A percentile compares a stretch with the other conserved stretches of the same genome.
Evolutionary conservation across 1,140 invertebrate genomes (phyloP).

Genomic region (Ooceraea biroi): DNA sequence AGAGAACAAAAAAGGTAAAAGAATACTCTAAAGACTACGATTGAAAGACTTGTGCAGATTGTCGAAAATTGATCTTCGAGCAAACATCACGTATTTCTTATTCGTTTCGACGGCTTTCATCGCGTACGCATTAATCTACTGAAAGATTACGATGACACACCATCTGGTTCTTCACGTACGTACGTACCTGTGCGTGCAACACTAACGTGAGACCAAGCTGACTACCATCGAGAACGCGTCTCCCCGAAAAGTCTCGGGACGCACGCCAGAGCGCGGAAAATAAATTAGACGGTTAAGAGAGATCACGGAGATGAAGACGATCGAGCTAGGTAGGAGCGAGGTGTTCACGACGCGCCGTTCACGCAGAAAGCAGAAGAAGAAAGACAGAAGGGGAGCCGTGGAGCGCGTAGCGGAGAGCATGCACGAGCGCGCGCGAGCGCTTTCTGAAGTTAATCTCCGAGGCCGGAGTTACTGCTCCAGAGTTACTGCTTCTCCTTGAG

Average conservation of each 20-base stretch:
- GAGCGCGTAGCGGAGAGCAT: conserved; percentile 17
- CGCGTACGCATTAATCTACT: conserved; percentile 5
- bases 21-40: conserved; percentile 5
- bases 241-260: neutral
- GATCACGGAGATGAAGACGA: conserved; percentile 48
- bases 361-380: conserved; percentile 60
- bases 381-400: conserved; percentile 24
- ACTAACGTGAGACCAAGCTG: neutral
- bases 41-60: conserved; percentile 5
- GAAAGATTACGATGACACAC: conserved; percentile 29
- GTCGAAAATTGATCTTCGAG: conserved; percentile 23
- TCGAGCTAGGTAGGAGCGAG: conserved; percentile 44
- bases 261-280: neutral
- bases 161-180: neutral
- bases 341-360: conserved; percentile 25
- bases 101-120: conserved; percentile 12
- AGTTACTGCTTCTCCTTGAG: conserved; percentile 85
- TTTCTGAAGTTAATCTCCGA: conserved; percentile 63
- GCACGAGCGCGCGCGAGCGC: conserved; percentile 12
- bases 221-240: neutral
- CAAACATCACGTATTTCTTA: conserved; percentile 30
- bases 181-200: neutral
- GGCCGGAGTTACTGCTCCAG: conserved; percentile 38
- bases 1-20: conserved; percentile 21
- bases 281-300: conserved; percentile 39